Evolutionary conservation across 2,888 invertebrate genomes (phyloP), one percentile per base, ranked within the genome.

Genomic region (Heteropelma amictum): DNA sequence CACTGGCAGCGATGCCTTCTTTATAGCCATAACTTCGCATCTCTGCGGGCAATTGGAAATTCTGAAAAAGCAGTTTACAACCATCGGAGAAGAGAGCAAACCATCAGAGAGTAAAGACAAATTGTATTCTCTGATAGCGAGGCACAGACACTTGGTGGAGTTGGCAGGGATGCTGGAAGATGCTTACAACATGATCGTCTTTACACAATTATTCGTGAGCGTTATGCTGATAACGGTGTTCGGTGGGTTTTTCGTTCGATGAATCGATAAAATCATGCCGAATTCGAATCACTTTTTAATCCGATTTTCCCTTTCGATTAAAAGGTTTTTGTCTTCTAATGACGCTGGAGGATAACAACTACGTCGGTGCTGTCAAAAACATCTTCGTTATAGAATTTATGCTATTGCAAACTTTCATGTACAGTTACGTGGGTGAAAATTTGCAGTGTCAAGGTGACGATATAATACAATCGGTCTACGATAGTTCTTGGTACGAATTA

Each of bases 41-140:
- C 61, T 83, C 10, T 83, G 82, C 26, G 83, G 82, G 35, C 83
- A 84, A 35, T 71, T 83, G 51, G 80, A 82, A 67, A 79, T 82
- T 12, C 63, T 83, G 2, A 81, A 81, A 60, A 78, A 63, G 17
- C 75, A 80, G 26, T 77, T 79, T 51, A 51, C 69, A 6, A 72
- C 63, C 7, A 51, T 79, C 12, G 79, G 76, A 2, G 3, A 49
- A 58, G 67, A 54, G 8, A 49, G 45, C 28, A 21, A 68, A 33
- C 17, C 53, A 6, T 21, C 6, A 6, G 23, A 68, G 53, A 76
- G 69, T 51, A 69, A 49, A 21, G 28, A 14, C 6, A 65, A 77
- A 38, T 69, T 79, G 38, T 64, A 53, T 7, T 33, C 28, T n/a
- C 42, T 80, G n/a, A 78, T 80, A 8, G 47, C 56, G 1, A 73